Base-by-base conservation (phyloP, 53 echinoderm and acorn worm genomes). In the Holothuria leucospilota region DNA sequence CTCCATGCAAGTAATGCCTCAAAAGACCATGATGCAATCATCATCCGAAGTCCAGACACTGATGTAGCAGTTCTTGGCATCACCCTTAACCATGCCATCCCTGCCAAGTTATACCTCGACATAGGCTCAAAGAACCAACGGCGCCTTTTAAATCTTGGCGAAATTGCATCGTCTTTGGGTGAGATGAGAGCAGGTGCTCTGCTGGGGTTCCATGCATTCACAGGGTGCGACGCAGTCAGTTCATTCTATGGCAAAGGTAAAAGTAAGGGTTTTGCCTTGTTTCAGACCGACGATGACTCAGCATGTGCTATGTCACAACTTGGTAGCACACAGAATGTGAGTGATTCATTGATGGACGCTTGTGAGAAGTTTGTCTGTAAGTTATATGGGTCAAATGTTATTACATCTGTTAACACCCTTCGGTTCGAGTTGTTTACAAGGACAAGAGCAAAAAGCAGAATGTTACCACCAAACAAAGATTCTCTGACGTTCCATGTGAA, bases 61-160 rank as follows among this genome's bases (percentile, higher is more conserved):
- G 34, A 34, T n/a, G 34, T 34, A 34, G 34, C 1, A 34, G 34
- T 34, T 34, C 34, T 34, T 34, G 34, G 34, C 34, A 34, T 34
- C 34, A 34, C 2, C 34, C 34, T 34, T 34, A 34, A 3, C 34
- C 34, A 34, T 34, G 3, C 34, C 34, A 34, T 34, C 34, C 3
- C 34, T 34, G 34, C 34, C 1, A 34, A 34, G 34, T 34, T 34
- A 34, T 34, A 34, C 34, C 34, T 34, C 1, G 1, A 34, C 63
- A 86, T 86, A 77, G 86, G 86, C 24, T 59, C 86, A 40, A 65
- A 77, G 51, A 77, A 77, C 63, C 59, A 52, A 34, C 86, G 86
- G 27, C 77, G 86, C 23, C 9, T 62, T 5, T n/a, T 86, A 62
- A 86, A 73, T 51, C 64, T 86, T 20, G 25, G 77, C 40, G 77